These are phyloP conservation scores for Drosophila nr. perissopoda DNA, from an alignment of 2,888 invertebrate species.

Conservation along the genomic window DNA sequence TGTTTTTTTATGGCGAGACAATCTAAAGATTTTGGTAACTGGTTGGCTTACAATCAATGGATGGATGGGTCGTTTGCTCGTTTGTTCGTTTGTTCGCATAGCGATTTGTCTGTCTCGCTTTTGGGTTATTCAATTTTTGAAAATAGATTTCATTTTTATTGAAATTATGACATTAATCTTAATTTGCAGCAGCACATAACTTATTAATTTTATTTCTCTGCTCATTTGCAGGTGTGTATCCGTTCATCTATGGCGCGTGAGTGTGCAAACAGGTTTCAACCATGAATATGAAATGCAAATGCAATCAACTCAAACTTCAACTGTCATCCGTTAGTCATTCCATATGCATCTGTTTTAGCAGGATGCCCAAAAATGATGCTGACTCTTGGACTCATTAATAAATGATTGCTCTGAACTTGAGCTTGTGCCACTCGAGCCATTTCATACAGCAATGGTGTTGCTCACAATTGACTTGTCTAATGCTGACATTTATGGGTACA, in stretches of 20 bases:
- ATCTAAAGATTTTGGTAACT: constrained; percentile 47
- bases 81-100: constrained; percentile 11
- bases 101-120: constrained; percentile 8
- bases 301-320: constrained; percentile 11
- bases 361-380: constrained; percentile 39
- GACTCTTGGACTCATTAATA: constrained; percentile 60
- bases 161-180: constrained; percentile 82
- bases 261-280: constrained; percentile 51
- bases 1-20: constrained; percentile 33
- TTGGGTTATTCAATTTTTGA: constrained; percentile 37
- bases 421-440: constrained; percentile 4
- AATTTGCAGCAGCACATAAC: constrained; percentile 75
- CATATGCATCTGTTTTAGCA: not conserved
- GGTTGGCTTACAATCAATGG: constrained; percentile 44
- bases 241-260: not conserved
- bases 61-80: constrained; percentile 11
- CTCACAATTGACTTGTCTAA: constrained; percentile 7
- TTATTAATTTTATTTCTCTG: constrained; percentile 64
- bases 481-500: not conserved
- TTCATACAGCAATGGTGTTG: not conserved
- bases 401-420: constrained; percentile 39
- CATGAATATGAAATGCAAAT: constrained; percentile 1
- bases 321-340: constrained; percentile 22
- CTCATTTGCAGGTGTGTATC: constrained; percentile 72
- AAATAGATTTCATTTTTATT: constrained; percentile 79